Percentiles rank a stretch among this genome's conserved stretches.
These are phyloP conservation scores for Ciconia boyciana DNA, from an alignment of 2,113 vertebrate genomes.

Conservation along the genomic window DNA sequence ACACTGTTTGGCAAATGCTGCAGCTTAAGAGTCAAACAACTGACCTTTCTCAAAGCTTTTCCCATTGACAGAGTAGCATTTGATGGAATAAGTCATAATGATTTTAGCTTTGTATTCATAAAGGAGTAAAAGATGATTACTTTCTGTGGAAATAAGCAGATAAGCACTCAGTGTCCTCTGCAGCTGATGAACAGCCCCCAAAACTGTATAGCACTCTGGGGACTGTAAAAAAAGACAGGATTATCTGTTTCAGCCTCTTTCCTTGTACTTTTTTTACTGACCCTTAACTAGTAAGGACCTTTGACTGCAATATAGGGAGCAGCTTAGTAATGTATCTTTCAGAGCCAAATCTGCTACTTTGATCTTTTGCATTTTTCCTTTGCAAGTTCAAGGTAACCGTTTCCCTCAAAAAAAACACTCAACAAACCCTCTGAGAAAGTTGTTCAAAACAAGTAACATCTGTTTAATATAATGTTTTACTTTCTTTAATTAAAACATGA, in stretches of 20 bases:
- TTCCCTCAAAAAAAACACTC: not conserved
- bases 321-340: not conserved
- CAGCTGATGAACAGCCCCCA: constrained; percentile 6
- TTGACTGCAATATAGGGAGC: not conserved
- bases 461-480: not conserved
- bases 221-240: not conserved
- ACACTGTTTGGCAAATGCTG: not conserved
- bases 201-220: not conserved
- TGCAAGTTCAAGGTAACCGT: not conserved
- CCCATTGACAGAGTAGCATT: not conserved
- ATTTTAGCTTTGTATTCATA: constrained; percentile 40
- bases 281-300: not conserved
- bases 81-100: constrained; percentile 48
- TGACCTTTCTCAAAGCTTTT: constrained; percentile 42
- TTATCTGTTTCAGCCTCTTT: constrained; percentile 16
- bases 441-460: not conserved
- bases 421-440: not conserved
- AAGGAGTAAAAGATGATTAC: not conserved
- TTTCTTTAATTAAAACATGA: not conserved
- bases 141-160: constrained; percentile 16
- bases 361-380: not conserved
- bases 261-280: not conserved
- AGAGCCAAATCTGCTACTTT: not conserved
- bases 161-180: not conserved
- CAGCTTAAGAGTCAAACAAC: not conserved